Evolutionary conservation across 2,113 vertebrate genomes (phyloP).

Genomic region (Catharus bicknelli): DNA sequence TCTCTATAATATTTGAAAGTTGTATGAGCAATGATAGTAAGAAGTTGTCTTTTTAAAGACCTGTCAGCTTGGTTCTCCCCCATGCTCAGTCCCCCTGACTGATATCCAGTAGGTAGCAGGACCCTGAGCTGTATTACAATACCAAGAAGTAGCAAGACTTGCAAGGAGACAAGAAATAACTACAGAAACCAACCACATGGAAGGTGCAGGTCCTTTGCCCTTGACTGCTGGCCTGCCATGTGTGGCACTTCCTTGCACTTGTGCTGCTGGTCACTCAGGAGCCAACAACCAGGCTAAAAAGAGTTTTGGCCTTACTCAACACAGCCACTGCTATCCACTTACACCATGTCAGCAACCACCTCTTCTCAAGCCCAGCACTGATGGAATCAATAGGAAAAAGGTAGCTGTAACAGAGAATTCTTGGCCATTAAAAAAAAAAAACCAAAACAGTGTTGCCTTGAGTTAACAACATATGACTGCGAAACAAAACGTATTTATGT

Average conservation of each 20-base stretch:
- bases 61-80: neutral
- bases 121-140: neutral
- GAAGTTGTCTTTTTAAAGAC: neutral
- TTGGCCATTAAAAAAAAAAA: neutral
- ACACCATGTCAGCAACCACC: neutral
- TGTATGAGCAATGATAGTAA: neutral
- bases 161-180: neutral
- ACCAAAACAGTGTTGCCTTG: neutral
- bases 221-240: neutral
- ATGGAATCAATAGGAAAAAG: accelerated
- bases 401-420: neutral
- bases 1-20: neutral
- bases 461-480: neutral
- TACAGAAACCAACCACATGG: accelerated
- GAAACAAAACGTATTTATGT: neutral
- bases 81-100: neutral
- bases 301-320: neutral
- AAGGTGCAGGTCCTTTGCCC: accelerated
- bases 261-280: neutral
- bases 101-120: neutral
- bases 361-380: neutral
- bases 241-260: neutral
- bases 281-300: neutral
- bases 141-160: neutral
- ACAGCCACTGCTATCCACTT: neutral